A percentile compares a stretch with the other conserved stretches of the same genome.
Evolutionary conservation across 2,888 invertebrate genomes (phyloP).

Genomic region (Mactromeris polynyma): DNA sequence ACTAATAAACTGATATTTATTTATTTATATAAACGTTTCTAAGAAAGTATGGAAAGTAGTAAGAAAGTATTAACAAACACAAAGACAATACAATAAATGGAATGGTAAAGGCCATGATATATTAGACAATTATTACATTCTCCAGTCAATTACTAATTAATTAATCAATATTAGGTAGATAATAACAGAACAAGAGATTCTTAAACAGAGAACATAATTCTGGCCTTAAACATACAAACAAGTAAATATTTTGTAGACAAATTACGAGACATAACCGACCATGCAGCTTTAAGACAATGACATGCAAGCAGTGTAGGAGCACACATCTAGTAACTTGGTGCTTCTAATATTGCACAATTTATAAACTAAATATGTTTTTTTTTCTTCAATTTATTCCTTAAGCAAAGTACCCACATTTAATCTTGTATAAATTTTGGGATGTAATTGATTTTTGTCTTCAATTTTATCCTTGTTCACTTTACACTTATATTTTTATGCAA

Average conservation of each 20-base stretch:
- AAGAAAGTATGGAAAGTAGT: neutral
- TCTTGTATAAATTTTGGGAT: too few relatives aligned
- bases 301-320: neutral
- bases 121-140: neutral
- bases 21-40: too few relatives aligned
- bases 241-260: neutral
- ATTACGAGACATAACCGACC: neutral
- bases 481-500: too few relatives aligned
- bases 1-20: too few relatives aligned
- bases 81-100: neutral
- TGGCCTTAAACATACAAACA: neutral
- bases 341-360: neutral
- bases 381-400: too few relatives aligned
- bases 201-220: neutral
- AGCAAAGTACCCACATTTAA: too few relatives aligned
- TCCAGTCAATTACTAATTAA: neutral
- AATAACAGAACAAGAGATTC: neutral
- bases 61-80: neutral
- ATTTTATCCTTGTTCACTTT: too few relatives aligned
- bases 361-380: neutral
- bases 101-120: neutral
- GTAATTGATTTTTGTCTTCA: too few relatives aligned
- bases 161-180: neutral
- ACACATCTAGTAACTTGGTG: conserved; percentile 7
- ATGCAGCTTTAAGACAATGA: neutral